A percentile compares a stretch with the other conserved stretches of the same genome.
Conservation (phyloP, 2,888 invertebrate genomes). For the Mamestra brassicae region DNA sequence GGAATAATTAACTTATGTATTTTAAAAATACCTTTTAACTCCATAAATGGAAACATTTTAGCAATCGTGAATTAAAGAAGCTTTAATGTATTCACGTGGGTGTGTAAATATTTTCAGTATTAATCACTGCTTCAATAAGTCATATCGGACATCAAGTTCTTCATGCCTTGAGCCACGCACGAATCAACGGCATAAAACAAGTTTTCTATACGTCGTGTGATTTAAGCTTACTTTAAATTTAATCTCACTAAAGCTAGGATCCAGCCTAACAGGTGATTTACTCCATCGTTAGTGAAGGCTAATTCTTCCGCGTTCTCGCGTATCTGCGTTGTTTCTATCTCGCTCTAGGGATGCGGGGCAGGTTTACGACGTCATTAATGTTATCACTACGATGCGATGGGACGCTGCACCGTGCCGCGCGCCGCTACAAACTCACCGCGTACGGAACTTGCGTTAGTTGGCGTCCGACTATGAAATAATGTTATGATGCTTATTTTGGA, state of each 20-base stretch:
- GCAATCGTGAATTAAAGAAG: conserved; percentile 26
- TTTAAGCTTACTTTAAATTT: conserved; percentile 81
- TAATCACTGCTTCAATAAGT: conserved; percentile 35
- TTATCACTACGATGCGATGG: conserved; percentile 78
- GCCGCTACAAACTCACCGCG: conserved; percentile 74
- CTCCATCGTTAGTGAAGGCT: conserved; percentile 85
- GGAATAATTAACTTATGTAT: conserved; percentile 85
- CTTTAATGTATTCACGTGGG: conserved; percentile 26
- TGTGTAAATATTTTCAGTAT: conserved; percentile 46
- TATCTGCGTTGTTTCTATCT: conserved; percentile 80
- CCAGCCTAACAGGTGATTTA: conserved; percentile 85
- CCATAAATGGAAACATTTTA: conserved; percentile 54
- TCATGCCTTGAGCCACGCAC: conserved; percentile 32
- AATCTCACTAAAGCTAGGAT: conserved; percentile 79
- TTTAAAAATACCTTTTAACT: conserved; percentile 66
- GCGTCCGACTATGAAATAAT: conserved; percentile 59
- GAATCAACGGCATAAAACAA: conserved; percentile 60
- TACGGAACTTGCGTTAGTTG: conserved; percentile 68
- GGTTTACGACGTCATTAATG: conserved; percentile 89
- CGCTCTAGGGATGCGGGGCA: conserved; percentile 76
- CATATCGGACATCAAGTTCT: conserved; percentile 43
- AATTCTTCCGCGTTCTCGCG: conserved; percentile 89
- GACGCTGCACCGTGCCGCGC: conserved; percentile 68
- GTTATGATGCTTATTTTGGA: conserved; percentile 45
- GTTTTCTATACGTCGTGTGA: conserved; percentile 74